Evolutionary conservation across 2,888 invertebrate genomes (phyloP).

Genomic region (Lasioglossum zephyrum): DNA sequence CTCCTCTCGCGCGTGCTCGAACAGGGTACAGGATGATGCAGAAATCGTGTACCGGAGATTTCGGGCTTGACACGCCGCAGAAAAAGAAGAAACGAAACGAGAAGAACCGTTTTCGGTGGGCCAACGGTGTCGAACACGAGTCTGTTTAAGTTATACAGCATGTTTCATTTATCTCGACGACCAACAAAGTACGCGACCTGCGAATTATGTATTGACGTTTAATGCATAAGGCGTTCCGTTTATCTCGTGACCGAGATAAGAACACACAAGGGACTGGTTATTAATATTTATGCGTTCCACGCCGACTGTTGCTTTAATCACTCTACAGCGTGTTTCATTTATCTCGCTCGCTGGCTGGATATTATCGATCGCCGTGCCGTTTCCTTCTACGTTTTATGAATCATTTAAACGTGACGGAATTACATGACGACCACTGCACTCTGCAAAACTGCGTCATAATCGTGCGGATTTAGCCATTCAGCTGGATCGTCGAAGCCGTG

Average conservation of each 20-base stretch:
- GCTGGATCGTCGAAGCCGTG: background rate
- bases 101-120: background rate
- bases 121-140: background rate
- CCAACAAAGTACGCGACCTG: background rate
- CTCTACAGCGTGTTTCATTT: background rate
- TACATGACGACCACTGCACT: background rate
- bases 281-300: background rate
- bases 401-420: background rate
- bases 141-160: conserved; percentile 17
- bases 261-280: background rate
- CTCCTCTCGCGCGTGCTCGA: conserved; percentile 2
- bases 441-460: background rate
- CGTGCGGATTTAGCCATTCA: background rate
- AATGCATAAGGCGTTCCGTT: background rate
- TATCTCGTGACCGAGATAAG: background rate
- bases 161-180: conserved; percentile 16
- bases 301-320: background rate
- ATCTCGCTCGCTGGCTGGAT: background rate
- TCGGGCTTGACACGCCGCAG: background rate
- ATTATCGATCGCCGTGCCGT: background rate
- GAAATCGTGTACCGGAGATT: conserved; percentile 10
- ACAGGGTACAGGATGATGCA: conserved; percentile 11
- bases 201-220: conserved; percentile 9
- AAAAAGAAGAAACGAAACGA: background rate
- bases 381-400: background rate